Conservation (phyloP, 2,888 invertebrate genomes). For the Sussaba pulchella region DNA sequence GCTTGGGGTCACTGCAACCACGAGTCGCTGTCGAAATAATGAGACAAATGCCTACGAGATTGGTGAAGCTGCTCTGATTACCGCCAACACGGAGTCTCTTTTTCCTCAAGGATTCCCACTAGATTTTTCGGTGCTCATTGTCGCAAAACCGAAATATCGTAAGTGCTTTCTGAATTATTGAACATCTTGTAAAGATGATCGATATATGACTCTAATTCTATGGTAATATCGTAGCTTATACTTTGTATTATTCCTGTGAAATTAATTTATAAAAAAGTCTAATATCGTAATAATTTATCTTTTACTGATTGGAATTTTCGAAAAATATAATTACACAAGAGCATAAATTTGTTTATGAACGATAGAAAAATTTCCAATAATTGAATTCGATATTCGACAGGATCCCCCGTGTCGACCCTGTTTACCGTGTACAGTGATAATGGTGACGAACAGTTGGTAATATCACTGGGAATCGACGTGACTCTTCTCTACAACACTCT, state of each 20-base stretch:
- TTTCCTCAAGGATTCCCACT: constrained; percentile 91
- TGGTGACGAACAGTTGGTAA: constrained; percentile 92
- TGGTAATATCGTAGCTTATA: too few species aligned
- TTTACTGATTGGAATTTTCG: too few species aligned
- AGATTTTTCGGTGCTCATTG: constrained; percentile 92
- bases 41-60: constrained; percentile 86
- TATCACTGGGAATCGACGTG: constrained; percentile 90
- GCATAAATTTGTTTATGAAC: background rate
- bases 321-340: too few species aligned
- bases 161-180: constrained; percentile 52
- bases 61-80: constrained; percentile 87
- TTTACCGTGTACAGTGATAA: constrained; percentile 92
- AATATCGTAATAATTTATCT: too few species aligned
- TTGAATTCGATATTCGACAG: constrained; percentile 68
- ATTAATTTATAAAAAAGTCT: too few species aligned
- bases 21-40: constrained; percentile 88
- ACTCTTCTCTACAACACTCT: constrained; percentile 89
- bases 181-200: background rate
- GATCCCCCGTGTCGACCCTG: constrained; percentile 86
- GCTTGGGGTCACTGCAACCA: constrained; percentile 86
- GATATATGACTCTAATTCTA: background rate
- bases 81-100: constrained; percentile 86
- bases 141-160: constrained; percentile 86
- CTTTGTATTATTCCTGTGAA: too few species aligned
- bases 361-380: background rate